Conservation (phyloP, 2,888 invertebrate species). For the Drosophila mimetica region DNA sequence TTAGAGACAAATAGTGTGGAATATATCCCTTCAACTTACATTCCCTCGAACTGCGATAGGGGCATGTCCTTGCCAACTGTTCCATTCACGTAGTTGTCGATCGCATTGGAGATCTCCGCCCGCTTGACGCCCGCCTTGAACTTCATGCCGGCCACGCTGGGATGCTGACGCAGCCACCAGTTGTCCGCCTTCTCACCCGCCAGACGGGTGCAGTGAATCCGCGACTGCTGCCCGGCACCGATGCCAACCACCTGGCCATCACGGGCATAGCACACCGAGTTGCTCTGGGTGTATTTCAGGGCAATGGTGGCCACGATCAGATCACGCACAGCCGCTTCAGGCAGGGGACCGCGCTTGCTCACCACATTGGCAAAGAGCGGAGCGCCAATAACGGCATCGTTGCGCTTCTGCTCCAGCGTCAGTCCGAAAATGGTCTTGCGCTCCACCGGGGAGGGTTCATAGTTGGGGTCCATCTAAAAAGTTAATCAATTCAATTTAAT, state of each 20-base stretch:
- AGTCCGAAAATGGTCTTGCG: constrained; percentile 93
- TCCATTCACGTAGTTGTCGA: constrained; percentile 97
- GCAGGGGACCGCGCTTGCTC: constrained; percentile 88
- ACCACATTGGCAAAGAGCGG: constrained; percentile 93
- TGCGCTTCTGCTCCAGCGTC: constrained; percentile 93
- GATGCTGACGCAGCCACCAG: constrained; percentile 99
- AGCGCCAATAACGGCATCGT: constrained; percentile 92
- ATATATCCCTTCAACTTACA: constrained; percentile 86
- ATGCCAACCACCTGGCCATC: constrained; percentile 95
- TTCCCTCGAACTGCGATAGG: constrained; percentile 88
- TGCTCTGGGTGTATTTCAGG: constrained; percentile 98
- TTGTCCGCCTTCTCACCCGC: constrained; percentile 98
- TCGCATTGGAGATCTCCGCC: constrained; percentile 96
- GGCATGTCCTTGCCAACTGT: constrained; percentile 96
- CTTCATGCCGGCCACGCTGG: constrained; percentile 91
- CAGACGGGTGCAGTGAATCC: constrained; percentile 98
- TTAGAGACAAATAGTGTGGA: background rate
- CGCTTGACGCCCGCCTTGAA: constrained; percentile 94
- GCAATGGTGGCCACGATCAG: constrained; percentile 98
- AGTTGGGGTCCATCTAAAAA: constrained; percentile 92
- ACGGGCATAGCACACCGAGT: constrained; percentile 98
- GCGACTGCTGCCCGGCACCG: constrained; percentile 99
- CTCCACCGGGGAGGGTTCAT: constrained; percentile 92
- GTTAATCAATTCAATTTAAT: background rate
- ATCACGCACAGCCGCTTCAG: constrained; percentile 92